Percentiles rank a stretch among this genome's conserved stretches.
Evolutionary conservation across 2,113 vertebrate species (phyloP).

Genomic region (Heterotis niloticus): DNA sequence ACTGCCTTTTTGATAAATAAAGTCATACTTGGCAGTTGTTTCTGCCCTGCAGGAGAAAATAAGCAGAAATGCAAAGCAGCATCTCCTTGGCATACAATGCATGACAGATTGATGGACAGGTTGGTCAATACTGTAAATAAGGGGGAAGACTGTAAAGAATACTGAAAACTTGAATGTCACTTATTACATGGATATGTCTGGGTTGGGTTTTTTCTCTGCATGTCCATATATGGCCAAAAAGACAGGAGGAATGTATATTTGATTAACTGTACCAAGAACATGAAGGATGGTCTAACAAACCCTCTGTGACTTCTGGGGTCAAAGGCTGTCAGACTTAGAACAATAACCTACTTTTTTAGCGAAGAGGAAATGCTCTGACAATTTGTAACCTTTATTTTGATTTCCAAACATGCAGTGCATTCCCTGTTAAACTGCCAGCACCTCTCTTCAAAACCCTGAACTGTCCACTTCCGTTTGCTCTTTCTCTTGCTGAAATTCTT

Average conservation of each 20-base stretch:
- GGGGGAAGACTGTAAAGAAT: too few relatives aligned
- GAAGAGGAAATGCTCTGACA: not conserved
- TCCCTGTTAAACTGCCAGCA: not conserved
- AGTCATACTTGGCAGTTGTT: too few relatives aligned
- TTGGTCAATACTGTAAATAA: too few relatives aligned
- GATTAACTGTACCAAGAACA: not conserved
- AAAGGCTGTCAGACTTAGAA: too few relatives aligned
- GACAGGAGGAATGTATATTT: conserved; percentile 3
- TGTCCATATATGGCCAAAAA: not conserved
- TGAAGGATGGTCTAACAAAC: not conserved
- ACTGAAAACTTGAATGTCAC: not conserved
- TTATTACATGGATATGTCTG: not conserved
- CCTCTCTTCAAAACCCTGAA: not conserved
- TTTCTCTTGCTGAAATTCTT: not conserved
- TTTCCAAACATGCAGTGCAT: not conserved
- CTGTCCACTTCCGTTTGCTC: not conserved
- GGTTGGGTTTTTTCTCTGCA: not conserved
- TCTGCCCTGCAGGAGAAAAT: too few relatives aligned
- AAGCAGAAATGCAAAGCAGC: too few relatives aligned
- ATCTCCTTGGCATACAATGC: too few relatives aligned
- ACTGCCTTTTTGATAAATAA: too few relatives aligned
- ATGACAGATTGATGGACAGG: too few relatives aligned
- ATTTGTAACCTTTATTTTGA: not conserved
- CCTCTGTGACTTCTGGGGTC: not conserved
- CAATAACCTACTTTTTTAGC: not conserved